Percentiles rank a stretch among this genome's conserved stretches.
Evolutionary conservation across 2,797 vertebrate genomes (phyloP).

Genomic region (Melanotaenia pygmaea): DNA sequence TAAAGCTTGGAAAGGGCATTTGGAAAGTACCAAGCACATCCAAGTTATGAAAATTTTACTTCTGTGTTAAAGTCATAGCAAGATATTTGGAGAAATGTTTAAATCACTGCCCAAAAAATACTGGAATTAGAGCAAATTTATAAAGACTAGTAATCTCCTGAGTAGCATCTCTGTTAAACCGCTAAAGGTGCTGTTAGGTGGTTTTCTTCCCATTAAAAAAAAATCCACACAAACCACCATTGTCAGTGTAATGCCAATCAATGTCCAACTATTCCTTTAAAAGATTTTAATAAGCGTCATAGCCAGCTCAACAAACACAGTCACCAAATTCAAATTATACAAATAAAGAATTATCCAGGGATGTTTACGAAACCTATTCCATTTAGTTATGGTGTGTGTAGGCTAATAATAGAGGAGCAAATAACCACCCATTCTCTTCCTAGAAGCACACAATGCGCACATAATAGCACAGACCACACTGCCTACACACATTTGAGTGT

Average conservation of each 20-base stretch:
- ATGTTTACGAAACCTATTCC: constrained; percentile 19
- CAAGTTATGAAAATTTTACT: not conserved
- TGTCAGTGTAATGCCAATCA: not conserved
- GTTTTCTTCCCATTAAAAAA: not conserved
- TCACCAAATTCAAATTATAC: constrained; percentile 3
- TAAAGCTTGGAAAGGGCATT: not conserved
- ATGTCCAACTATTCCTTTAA: not conserved
- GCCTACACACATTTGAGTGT: constrained; percentile 43
- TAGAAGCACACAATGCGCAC: constrained; percentile 29
- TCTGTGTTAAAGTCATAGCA: not conserved
- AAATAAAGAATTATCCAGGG: not conserved
- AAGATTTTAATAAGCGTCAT: not conserved
- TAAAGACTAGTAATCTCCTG: not conserved
- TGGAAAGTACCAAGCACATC: not conserved
- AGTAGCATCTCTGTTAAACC: not conserved
- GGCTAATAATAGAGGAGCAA: constrained; percentile 42
- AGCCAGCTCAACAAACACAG: constrained; percentile 7
- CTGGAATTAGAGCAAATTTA: not conserved
- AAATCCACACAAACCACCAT: not conserved
- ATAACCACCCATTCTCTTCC: constrained; percentile 31
- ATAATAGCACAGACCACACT: constrained; percentile 27
- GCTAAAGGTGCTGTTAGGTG: not conserved
- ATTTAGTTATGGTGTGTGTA: constrained; percentile 19
- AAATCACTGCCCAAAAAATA: not conserved
- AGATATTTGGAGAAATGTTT: not conserved